Conservation (phyloP, 2,113 vertebrate genomes). For the Rhabdornis inornatus region DNA sequence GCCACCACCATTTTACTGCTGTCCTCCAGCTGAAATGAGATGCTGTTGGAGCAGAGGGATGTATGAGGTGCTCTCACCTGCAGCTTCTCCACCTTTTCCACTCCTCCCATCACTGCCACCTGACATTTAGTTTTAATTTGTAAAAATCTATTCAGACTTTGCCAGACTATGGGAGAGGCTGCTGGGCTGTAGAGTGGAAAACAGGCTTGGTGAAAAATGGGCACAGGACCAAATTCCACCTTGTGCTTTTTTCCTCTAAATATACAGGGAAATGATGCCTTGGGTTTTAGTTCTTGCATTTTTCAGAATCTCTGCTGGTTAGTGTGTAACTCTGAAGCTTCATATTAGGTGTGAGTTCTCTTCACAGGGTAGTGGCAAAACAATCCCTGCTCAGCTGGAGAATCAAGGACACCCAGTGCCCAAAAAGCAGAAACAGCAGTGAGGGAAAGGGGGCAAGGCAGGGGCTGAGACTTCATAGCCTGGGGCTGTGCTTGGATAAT, state of each 20-base stretch:
- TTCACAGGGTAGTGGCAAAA: too few species aligned
- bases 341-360: too few species aligned
- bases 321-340: too few species aligned
- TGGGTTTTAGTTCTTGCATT: too few species aligned
- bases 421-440: too few species aligned
- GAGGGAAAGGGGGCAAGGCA: too few species aligned
- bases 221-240: not conserved
- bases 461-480: too few species aligned
- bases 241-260: not conserved
- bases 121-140: not conserved
- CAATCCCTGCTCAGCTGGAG: too few species aligned
- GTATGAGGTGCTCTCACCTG: not conserved
- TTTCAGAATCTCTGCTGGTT: too few species aligned
- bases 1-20: accelerated
- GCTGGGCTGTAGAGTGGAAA: not conserved
- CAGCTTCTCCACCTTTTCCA: not conserved
- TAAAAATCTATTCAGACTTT: not conserved
- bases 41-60: not conserved
- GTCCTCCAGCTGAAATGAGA: not conserved
- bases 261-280: not conserved
- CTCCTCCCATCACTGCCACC: not conserved
- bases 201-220: not conserved
- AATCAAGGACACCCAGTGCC: too few species aligned
- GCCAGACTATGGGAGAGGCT: not conserved
- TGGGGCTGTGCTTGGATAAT: too few species aligned